Evolutionary conservation across 2,113 vertebrate genomes (phyloP), one percentile per base, ranked within the genome.

Genomic region (Syrmaticus mikado): DNA sequence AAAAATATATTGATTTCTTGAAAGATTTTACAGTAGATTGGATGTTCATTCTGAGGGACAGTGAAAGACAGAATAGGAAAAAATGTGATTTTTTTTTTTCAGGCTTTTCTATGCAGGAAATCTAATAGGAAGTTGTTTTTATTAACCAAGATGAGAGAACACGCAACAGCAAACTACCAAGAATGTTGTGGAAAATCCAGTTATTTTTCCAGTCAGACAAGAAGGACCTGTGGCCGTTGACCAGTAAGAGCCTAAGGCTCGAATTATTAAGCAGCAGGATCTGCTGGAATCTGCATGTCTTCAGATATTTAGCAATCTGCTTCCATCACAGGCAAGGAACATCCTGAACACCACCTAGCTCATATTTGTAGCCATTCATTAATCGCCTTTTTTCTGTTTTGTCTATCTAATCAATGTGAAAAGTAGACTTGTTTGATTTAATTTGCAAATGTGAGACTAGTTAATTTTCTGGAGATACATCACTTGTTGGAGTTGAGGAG

Each of bases 51-150:
- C 52, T 78, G 61, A 85, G 57, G 58, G 72, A 93, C 89, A 91
- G 82, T 85, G 65, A 88, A 91, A 65, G 84, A 85, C 36, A 80
- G 82, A 84, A 22, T 50, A 87, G 84, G 41, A 67, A 95, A 96
- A 92, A 70, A 10, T 8, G 36, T 8, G 8, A 25, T 48, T 34
- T 72, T 77, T 72, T 72, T 38, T 73, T 91, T 89, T 30, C 36
- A 80, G 65, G 28, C 81, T 87, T 95, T 94, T 91, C 91, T 96
- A 78, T 67, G 36, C 90, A 95, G 96, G 94, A 96, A 95, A 95
- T 96, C 92, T 95, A 95, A 93, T 96, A 96, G 91, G 96, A 96
- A 96, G 75, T 83, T 94, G 72, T 66, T 93, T 90, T 96, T 93
- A 92, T 55, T 91, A 87, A 92, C 2, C 68, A 94, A 61, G 65